Percentiles rank a stretch among this genome's conserved stretches.
Evolutionary conservation across 2,113 vertebrate species (phyloP).

Genomic region (Pycnonotus jocosus): DNA sequence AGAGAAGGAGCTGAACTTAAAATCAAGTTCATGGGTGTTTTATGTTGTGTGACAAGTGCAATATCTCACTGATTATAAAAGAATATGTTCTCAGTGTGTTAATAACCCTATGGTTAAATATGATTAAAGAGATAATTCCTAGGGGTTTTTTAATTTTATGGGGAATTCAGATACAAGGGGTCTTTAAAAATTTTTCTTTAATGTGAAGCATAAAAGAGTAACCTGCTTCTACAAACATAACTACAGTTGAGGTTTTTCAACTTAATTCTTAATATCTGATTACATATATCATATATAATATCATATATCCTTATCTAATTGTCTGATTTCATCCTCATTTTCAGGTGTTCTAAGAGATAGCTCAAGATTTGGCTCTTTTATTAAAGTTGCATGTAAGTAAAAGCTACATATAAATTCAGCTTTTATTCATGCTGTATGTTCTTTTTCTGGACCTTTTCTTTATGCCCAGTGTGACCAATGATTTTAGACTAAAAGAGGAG

Average conservation of each 20-base stretch:
- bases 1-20: neutral
- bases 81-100: neutral
- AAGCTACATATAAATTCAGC: neutral
- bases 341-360: slow-evolving; percentile 79
- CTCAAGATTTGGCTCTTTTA: slow-evolving; percentile 81
- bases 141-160: neutral
- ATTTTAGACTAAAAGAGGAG: neutral
- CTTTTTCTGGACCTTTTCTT: neutral
- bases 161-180: neutral
- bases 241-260: neutral
- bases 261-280: neutral
- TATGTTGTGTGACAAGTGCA: neutral
- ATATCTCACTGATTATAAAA: neutral
- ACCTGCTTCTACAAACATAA: neutral
- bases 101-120: neutral
- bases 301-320: neutral
- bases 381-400: slow-evolving; percentile 89
- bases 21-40: neutral
- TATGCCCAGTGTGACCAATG: neutral
- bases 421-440: neutral
- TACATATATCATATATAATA: neutral
- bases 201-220: neutral
- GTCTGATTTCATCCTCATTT: slow-evolving; percentile 26
- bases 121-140: neutral
- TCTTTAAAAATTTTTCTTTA: neutral